Base-by-base conservation (phyloP, 2,888 invertebrate genomes). In the Cryptops parisi region DNA sequence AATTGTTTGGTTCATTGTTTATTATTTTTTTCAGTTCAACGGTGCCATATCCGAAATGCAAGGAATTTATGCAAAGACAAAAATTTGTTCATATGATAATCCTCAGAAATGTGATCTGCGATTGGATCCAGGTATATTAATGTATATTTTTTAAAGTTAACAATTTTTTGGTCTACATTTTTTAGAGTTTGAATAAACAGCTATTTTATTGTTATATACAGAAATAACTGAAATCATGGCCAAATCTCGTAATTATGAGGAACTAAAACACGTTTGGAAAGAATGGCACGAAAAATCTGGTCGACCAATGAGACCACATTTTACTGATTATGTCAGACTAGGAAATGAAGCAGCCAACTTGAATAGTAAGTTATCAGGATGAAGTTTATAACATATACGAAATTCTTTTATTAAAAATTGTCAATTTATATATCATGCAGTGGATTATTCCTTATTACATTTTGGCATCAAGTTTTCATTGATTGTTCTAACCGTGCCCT, bases 211-310 rank as follows among this genome's bases (percentile, higher is more conserved):
- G 15, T 15, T 33, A 9, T 9, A 33, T 15, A 15, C 6, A 60
- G 61, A 61, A 23, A 33, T 61, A n/a, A 57, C 55, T 1, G 44
- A 58, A 24, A 58, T 62, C 5, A 51, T 62, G 55, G 54, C 57
- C 9, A 58, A 58, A 47, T 60, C 59, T 3, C 41, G 64, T 26
- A 60, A 69, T 57, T 66, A 65, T 55, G 62, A 67, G 21, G 62
- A 64, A 52, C 61, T 71, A n/a, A 47, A 61, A 27, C 57, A 62
- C 47, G 65, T 63, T 1, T 71, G 71, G 71, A 61, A 64, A 47
- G 63, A 63, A 1, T 71, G 70, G 69, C 58, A 70, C 47, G 65
- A 71, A 48, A 63, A 53, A 1, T 63, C 65, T 0, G 71, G 71
- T 3, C 61, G 58, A 45, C 60, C 62, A 27, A 66, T 70, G 60